Evolutionary conservation across 2,888 invertebrate genomes (phyloP), one percentile per base, ranked within the genome.

Genomic region (Elmis aenea): DNA sequence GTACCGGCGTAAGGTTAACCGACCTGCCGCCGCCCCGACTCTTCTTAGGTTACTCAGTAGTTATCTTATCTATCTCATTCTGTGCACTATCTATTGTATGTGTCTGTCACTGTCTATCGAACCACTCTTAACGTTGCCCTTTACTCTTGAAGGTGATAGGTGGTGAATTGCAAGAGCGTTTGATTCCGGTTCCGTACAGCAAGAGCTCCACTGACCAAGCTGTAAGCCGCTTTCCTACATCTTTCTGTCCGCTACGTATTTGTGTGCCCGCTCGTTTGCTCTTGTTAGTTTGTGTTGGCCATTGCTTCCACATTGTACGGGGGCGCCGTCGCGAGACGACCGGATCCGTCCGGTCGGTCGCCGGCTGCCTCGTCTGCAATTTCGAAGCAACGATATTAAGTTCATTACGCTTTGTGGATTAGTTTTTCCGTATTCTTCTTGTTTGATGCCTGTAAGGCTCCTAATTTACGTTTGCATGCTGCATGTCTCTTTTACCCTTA

Each of bases 141-240:
- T 86, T 85, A 82, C 83, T 85, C 81, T 86, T 89, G 83, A 90
- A 95, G 95, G 94, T 95, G 85, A 95, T 95, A 89, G 94, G 94
- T 86, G 95, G 95, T 80, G 93, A 94, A 83, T 92, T 92, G 82
- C 92, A 94, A 85, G 94, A 94, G 82, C 91, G 94, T 79, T 90
- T 95, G 86, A 94, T 95, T 77, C 93, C 95, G 77, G 94, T 95
- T 77, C 95, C 94, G 76, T 94, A 94, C 88, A 94, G 94, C 92
- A 94, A 94, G 89, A 93, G 91, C 77, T 92, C 93, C 77, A 95
- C 94, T 79, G 95, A 95, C 83, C 95, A 95, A 89, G 94, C 94
- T 91, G 95, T 95, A 95, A 95, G 95, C 85, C 76, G 76, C 79
- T 78, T 76, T 76, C 72, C 69, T 70, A 69, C 67, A 69, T 68